Conservation (phyloP, 2,888 invertebrate species). For the Calameuta idolon region DNA sequence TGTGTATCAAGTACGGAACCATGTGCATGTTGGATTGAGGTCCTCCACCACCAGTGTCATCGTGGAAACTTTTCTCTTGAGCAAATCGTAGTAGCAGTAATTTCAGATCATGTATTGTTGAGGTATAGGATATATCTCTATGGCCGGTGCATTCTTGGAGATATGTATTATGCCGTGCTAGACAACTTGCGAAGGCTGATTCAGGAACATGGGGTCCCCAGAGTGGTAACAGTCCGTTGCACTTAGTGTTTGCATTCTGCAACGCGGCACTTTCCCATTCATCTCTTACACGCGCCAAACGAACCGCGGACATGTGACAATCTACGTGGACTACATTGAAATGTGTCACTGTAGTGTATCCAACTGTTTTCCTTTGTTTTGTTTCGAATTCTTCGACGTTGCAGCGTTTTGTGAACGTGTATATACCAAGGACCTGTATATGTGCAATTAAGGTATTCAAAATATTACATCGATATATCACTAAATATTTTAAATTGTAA, state of each 20-base stretch:
- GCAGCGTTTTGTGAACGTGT: constrained; percentile 96
- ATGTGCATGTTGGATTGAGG: constrained; percentile 98
- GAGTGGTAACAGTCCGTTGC: constrained; percentile 95
- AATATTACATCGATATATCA: not conserved
- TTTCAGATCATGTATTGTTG: constrained; percentile 94
- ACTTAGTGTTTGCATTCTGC: constrained; percentile 97
- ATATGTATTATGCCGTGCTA: constrained; percentile 92
- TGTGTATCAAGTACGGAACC: constrained; percentile 92
- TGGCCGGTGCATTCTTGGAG: constrained; percentile 79
- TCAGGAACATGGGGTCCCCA: constrained; percentile 97
- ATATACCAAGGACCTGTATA: constrained; percentile 86
- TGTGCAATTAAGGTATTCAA: not conserved
- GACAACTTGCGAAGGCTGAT: constrained; percentile 91
- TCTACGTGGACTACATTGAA: constrained; percentile 99
- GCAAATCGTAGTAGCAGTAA: constrained; percentile 89
- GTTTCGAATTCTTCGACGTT: constrained; percentile 93
- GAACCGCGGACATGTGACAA: constrained; percentile 97
- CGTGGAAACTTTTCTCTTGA: constrained; percentile 95
- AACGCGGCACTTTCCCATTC: constrained; percentile 99
- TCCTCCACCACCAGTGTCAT: constrained; percentile 97
- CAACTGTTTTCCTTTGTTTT: constrained; percentile 87
- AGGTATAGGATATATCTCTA: constrained; percentile 82
- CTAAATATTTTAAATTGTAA: not conserved
- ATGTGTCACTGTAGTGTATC: constrained; percentile 95
- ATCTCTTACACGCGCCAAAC: constrained; percentile 78